A percentile compares a stretch with the other conserved stretches of the same genome.
Conservation (phyloP, 2,888 invertebrate genomes). For the Belgica antarctica region DNA sequence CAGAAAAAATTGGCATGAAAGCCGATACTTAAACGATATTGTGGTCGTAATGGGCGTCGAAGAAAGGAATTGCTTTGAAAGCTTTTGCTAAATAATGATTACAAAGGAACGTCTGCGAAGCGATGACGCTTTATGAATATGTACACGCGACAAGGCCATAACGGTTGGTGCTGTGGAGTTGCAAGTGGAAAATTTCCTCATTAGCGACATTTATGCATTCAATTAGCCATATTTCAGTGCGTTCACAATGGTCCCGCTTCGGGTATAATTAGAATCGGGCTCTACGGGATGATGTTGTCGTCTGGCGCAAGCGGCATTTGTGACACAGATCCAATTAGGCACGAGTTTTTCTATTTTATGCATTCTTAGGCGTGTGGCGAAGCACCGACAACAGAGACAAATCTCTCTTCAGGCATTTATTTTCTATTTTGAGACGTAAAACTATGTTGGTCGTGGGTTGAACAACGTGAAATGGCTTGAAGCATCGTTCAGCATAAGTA, state of each 20-base stretch:
- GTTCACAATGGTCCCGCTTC: neutral
- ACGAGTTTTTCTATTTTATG: constrained; percentile 5
- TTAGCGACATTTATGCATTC: constrained; percentile 1
- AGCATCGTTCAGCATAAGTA: neutral
- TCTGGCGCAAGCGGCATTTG: constrained; percentile 7
- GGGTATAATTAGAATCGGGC: neutral
- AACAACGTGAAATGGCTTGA: neutral
- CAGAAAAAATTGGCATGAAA: neutral
- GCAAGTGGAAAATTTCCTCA: constrained; percentile 10
- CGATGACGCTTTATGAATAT: constrained; percentile 4
- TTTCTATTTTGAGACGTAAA: constrained; percentile 23
- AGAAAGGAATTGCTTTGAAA: neutral
- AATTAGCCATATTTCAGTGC: neutral
- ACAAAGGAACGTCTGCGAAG: neutral
- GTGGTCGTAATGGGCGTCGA: no score
- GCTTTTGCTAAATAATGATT: neutral
- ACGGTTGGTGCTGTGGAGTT: neutral
- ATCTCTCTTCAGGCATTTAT: neutral
- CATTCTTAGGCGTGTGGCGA: no score
- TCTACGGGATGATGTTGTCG: neutral
- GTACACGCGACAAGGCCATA: constrained; percentile 11
- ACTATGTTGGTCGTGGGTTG: neutral
- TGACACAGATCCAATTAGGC: neutral
- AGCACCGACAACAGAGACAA: neutral
- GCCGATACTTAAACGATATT: no score